Conservation (phyloP, 2,113 vertebrate genomes). For the Chloroceryle aenea region DNA sequence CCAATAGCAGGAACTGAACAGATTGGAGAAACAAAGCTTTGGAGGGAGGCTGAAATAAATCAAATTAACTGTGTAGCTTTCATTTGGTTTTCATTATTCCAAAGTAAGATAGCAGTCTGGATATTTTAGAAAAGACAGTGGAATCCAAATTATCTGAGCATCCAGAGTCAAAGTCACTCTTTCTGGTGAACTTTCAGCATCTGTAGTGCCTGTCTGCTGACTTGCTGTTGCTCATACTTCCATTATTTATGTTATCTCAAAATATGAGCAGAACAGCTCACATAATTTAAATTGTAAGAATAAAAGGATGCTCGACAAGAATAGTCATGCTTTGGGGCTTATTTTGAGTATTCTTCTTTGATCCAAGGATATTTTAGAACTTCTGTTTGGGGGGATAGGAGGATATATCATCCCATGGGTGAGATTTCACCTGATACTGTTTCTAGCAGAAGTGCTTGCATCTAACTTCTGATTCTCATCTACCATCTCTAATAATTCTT, state of each 20-base stretch:
- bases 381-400: not conserved
- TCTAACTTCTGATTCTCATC: slow-evolving; percentile 16
- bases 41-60: slow-evolving; percentile 7
- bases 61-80: slow-evolving; percentile 5
- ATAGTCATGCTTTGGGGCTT: not conserved
- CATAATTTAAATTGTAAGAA: not conserved
- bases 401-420: not conserved
- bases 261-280: not conserved
- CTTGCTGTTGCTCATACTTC: not conserved
- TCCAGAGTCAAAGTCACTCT: not conserved
- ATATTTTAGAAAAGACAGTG: not conserved
- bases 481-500: not conserved
- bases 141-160: not conserved
- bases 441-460: not conserved
- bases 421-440: slow-evolving; percentile 1
- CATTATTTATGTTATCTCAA: not conserved
- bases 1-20: not conserved
- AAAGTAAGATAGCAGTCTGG: not conserved
- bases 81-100: slow-evolving; percentile 6
- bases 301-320: not conserved
- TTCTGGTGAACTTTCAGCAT: not conserved
- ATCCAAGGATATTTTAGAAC: not conserved
- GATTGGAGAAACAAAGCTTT: not conserved
- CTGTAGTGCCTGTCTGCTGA: not conserved
- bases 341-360: not conserved